phyloP scores from a whole-genome alignment of 1,140 invertebrate genomes.

The Grapholita molesta region DNA sequence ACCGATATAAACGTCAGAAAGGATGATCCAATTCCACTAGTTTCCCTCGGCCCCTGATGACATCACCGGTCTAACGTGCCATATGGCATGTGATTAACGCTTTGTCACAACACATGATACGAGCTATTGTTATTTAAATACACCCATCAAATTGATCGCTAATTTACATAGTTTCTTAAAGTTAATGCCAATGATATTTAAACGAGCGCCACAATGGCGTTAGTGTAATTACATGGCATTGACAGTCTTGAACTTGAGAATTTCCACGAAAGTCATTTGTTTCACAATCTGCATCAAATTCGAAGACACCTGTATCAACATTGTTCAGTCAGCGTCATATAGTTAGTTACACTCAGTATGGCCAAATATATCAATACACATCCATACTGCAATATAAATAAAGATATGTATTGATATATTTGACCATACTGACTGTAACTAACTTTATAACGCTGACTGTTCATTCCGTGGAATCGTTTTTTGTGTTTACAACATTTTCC shows the following conservation, averaged over 20 bases:
- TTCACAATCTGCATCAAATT: neutral
- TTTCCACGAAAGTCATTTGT: neutral
- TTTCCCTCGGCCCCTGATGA: conserved; percentile 15
- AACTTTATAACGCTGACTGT: no score
- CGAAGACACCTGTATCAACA: neutral
- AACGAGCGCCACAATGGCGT: neutral
- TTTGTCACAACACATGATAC: conserved; percentile 1
- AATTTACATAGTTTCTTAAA: neutral
- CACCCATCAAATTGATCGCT: neutral
- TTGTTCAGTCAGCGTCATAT: no score
- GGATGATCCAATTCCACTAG: conserved; percentile 29
- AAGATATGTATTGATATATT: no score
- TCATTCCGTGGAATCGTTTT: neutral
- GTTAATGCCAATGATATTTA: neutral
- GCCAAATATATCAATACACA: no score
- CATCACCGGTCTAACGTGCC: neutral
- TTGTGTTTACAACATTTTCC: neutral
- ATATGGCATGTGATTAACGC: neutral
- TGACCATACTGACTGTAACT: no score
- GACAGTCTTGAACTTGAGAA: neutral
- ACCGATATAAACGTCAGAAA: neutral
- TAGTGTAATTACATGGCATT: neutral
- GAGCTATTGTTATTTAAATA: conserved; percentile 4
- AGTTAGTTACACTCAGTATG: no score
- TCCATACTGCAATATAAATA: no score